These are phyloP conservation scores for Acleris holmiana DNA, from an alignment of 2,888 invertebrate genomes.

Conservation along the genomic window DNA sequence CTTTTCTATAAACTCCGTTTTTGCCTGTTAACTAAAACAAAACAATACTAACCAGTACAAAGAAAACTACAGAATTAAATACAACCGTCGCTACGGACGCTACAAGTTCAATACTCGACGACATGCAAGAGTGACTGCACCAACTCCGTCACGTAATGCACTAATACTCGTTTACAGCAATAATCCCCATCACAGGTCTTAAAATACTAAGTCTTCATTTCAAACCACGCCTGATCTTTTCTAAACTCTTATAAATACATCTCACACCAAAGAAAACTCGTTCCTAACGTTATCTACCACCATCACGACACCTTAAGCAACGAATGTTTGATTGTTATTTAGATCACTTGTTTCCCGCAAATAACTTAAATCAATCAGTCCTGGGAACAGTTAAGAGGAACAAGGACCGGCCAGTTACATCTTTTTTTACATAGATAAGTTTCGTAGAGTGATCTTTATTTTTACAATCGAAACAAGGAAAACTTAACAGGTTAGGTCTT, in stretches of 20 bases:
- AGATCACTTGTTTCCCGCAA: no score
- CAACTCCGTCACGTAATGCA: constrained; percentile 17
- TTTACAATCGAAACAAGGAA: no score
- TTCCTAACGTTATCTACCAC: not conserved
- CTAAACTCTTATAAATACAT: constrained; percentile 4
- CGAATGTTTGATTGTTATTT: not conserved
- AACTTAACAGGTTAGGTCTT: no score
- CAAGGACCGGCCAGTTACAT: no score
- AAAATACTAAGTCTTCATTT: constrained; percentile 25
- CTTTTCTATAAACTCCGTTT: no score
- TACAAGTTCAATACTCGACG: not conserved
- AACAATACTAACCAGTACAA: constrained; percentile 13
- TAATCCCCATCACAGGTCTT: constrained; percentile 30
- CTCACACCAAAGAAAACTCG: constrained; percentile 8
- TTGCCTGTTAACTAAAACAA: not conserved
- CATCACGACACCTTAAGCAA: no score
- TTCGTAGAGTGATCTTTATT: no score
- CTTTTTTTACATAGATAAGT: no score
- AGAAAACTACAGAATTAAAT: constrained; percentile 5
- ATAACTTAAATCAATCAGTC: no score
- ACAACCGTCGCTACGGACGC: constrained; percentile 4
- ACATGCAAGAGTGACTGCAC: not conserved
- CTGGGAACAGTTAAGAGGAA: no score
- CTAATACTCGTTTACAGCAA: constrained; percentile 27
- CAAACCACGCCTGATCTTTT: constrained; percentile 6